A percentile compares a stretch with the other conserved stretches of the same genome.
These are phyloP conservation scores for Mirza zaza DNA, from an alignment of 2,113 vertebrate species.

Conservation along the genomic window DNA sequence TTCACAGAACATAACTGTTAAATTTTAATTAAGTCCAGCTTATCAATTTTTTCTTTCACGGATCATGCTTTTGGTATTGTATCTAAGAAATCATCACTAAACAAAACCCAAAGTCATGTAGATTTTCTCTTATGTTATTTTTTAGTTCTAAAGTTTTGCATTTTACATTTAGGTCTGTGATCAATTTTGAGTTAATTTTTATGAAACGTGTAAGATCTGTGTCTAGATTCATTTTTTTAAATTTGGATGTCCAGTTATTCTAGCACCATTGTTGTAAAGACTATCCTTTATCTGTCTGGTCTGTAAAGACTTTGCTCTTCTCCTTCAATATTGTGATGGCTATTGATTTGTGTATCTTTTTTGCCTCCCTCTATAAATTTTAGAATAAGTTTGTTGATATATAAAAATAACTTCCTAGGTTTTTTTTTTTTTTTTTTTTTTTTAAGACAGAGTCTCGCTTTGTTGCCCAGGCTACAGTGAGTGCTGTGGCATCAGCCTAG, in stretches of 20 bases:
- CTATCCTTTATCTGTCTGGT: neutral
- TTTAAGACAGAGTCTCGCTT: too few species aligned
- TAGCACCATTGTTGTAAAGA: neutral
- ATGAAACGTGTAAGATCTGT: neutral
- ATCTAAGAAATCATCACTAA: neutral
- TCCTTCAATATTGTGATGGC: neutral
- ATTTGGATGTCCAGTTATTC: neutral
- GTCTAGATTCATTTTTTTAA: neutral
- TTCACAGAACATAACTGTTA: neutral
- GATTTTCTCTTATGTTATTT: neutral
- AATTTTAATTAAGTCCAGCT: neutral
- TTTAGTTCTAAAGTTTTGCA: neutral
- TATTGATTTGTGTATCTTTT: neutral
- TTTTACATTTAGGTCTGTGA: neutral
- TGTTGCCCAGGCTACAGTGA: too few species aligned
- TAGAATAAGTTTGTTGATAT: neutral
- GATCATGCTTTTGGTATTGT: neutral
- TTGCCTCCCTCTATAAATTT: neutral
- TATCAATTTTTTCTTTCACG: neutral
- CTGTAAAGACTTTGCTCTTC: neutral
- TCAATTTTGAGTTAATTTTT: slow-evolving; percentile 3
- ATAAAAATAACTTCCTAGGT: neutral
- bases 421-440: too few species aligned
- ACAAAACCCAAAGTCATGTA: neutral
- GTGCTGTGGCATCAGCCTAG: too few species aligned